Base-by-base conservation (phyloP, 2,113 vertebrate genomes). In the Rhodinocichla rosea region DNA sequence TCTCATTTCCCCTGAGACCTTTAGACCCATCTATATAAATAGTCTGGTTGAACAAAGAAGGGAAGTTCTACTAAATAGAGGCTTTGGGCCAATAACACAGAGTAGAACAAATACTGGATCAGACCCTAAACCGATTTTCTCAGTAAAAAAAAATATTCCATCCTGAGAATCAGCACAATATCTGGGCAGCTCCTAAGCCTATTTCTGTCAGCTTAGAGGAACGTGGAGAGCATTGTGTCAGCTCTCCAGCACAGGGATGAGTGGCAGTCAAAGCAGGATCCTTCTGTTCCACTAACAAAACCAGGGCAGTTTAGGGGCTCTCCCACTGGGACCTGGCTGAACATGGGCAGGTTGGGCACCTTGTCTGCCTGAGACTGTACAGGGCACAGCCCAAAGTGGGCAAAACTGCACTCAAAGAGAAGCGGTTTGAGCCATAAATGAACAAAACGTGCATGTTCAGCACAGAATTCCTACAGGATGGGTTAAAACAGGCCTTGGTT, bases 41-140 rank as follows among this genome's bases (percentile, higher is more conserved):
- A 94, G 91, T 56, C 50, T 40, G 47, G 65, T 55, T 74, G 68
- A 92, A 95, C 92, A 97, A 94, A 94, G 89, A 87, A 83, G 52
- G 94, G 95, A 95, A 96, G 80, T 89, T 71, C 69, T 75, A 49
- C 80, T 89, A 87, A 92, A 96, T 64, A 76, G 87, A 65, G 89
- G 89, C 91, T 75, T 83, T 75, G 77, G 85, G 94, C 90, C 91
- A 96, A 21, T 37, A 89, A 77, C 76, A 63, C 15, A 32, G 45
- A 86, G 60, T 28, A 53, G 73, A 94, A 92, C 91, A 95, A 92
- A 92, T 59, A 83, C 11, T 78, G 79, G 68, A 86, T 74, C 83
- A 88, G 92, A 55, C 68, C 52, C 35, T 88, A 83, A 94, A 92
- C 22, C 3, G 16, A 88, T 93, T 92, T 94, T 70, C 80, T 63